phyloP scores from a whole-genome alignment of 2,888 invertebrate genomes.

The Platerodrilus igneus region DNA sequence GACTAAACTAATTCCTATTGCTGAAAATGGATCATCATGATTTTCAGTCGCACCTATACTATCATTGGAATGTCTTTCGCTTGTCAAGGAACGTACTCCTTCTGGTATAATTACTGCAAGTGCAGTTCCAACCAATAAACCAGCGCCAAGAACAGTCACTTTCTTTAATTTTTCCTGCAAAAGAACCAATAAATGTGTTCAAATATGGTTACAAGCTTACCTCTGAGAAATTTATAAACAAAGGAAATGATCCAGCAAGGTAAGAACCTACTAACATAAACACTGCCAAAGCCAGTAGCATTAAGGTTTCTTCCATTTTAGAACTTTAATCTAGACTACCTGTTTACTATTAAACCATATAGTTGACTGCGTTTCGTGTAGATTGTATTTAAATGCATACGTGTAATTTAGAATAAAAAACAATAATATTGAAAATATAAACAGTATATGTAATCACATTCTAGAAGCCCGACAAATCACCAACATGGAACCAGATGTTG shows the following conservation, averaged over 20 bases:
- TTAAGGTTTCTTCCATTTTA: slow-evolving; percentile 77
- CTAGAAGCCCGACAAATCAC: too few relatives aligned
- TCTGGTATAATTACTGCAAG: slow-evolving; percentile 98
- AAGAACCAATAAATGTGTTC: slow-evolving; percentile 14
- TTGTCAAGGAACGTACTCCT: slow-evolving; percentile 78
- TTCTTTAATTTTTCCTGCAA: slow-evolving; percentile 84
- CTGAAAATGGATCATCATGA: slow-evolving; percentile 63
- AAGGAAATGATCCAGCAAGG: slow-evolving; percentile 89
- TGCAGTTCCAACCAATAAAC: slow-evolving; percentile 94
- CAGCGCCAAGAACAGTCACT: slow-evolving; percentile 94
- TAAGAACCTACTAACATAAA: slow-evolving; percentile 97
- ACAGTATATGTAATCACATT: too few relatives aligned
- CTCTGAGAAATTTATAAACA: slow-evolving; percentile 92
- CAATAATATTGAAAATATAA: too few relatives aligned
- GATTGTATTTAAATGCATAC: slow-evolving; percentile 33
- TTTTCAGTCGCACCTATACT: slow-evolving; percentile 45
- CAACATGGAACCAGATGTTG: too few relatives aligned
- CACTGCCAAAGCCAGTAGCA: slow-evolving; percentile 75
- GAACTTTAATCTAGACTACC: slow-evolving; percentile 28
- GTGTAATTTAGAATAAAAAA: too few relatives aligned
- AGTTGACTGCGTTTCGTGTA: slow-evolving; percentile 19
- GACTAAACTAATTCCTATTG: slow-evolving; percentile 90
- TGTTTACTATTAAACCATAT: slow-evolving; percentile 21
- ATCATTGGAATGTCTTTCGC: slow-evolving; percentile 38
- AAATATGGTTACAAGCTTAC: slow-evolving; percentile 57